Base-by-base conservation (phyloP, 1,140 invertebrate species). In the Zaprionus africanus region DNA sequence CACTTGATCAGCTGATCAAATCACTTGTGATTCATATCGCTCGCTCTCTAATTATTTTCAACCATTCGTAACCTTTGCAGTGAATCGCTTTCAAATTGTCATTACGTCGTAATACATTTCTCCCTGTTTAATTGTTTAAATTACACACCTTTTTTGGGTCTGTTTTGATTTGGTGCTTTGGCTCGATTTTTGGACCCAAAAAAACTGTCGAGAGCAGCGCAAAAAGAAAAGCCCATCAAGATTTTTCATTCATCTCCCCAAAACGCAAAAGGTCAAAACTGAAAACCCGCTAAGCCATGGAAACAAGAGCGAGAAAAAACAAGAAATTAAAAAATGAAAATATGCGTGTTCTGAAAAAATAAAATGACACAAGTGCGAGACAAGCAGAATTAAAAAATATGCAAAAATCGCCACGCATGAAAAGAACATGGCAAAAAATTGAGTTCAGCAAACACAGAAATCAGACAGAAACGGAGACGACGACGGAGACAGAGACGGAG, bases 381-480 rank as follows among this genome's bases (percentile, higher is more conserved):
- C 76, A 70, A 83, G 84, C 84, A 76, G 24, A 88, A 80, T 80
- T 78, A 59, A 86, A 83, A 84, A 83, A 78, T 31, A 17, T 22
- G 46, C 26, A 51, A 49, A 87, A 87, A 73, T 79, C 38, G 82
- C 79, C 82, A 86, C 76, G 79, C 82, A 81, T 74, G 46, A 70
- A 67, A 71, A 79, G 78, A 68, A 78, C 53, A 24, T 19, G n/a
- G 61, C 5, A 70, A 70, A 57, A 71, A 68, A 66, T 57, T 58
- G 60, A 80, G 68, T 81, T 77, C 78, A 86, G 62, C 63, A 76
- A 66, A 77, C 57, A 63, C 46, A 24, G 38, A 41, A 41, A 41
- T 41, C 36, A 71, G 51, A 64, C 49, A 4, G 49, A 24, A 19
- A 51, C 46, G 7, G 46, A 49, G n/a, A 49, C 17, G n/a, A 22